Base-by-base conservation (phyloP, 2,797 vertebrate genomes). In the Clarias pachynema region DNA sequence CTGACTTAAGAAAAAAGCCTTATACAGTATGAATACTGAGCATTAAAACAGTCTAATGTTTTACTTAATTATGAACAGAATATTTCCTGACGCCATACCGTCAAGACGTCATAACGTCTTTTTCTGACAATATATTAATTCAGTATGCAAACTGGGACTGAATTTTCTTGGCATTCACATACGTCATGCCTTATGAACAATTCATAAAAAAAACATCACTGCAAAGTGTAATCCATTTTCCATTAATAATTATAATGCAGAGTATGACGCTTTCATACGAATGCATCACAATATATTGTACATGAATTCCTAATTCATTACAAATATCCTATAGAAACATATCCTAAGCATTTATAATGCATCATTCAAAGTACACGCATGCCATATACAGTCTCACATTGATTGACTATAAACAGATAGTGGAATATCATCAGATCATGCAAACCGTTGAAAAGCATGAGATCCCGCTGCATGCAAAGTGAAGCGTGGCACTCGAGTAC, bases 361-460 rank as follows among this genome's bases (percentile, higher is more conserved):
- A 18, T 56, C 15, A 37, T 60, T 37, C 15, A 9, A 8, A 31
- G 29, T 31, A 59, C 3, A 74, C 8, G 3, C 75, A 37, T 77
- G 74, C 74, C 53, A 12, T 57, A 12, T 59, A 37, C 56, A n/a
- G 34, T 60, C 20, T 1, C 37, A 79, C 15, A 40, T 22, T 56
- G 15, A 40, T 80, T 49, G 74, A 78, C 72, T 68, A 87, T 72
- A 63, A 86, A 78, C 84, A 75, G 84, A 31, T 88, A 5, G 87
- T 81, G 60, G 68, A 78, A 59, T 16, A 69, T 87, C 78, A 79
- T 56, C 59, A 86, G 87, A 65, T 82, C 89, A 83, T 59, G 75
- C 79, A 37, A 22, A 53, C 56, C 44, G 81, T 29, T 85, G 79
- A 86, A 84, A 86, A 81, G 85, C 89, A 85, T 72, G 69, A 73